Base-by-base conservation (phyloP, 2,888 invertebrate species). In the Stramonita haemastoma region DNA sequence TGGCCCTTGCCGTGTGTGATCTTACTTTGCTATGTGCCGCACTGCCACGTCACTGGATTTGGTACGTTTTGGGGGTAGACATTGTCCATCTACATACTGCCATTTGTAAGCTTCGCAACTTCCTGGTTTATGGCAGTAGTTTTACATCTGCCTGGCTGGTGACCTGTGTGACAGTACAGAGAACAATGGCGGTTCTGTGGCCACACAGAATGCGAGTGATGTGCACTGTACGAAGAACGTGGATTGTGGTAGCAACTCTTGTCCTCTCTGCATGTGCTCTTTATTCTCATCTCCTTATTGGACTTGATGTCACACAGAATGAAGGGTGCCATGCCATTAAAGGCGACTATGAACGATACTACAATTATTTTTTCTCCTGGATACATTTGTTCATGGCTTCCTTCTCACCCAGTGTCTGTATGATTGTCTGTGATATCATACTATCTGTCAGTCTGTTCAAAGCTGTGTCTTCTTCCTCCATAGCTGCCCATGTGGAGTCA, bases 131-230 rank as follows among this genome's bases (percentile, higher is more conserved):
- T 19, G 32, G 11, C 34, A 22, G n/a, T 34, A 34, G 17, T 34
- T 34, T 34, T 57, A 26, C 36, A 22, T 66, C 86, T 29, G 86
- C 86, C 66, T 86, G 86, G 86, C 36, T 86, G 34, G 60, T 86
- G n/a, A 57, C 56, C 15, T 34, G 32, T 19, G 66, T 86, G 34
- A 86, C 86, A 15, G 70, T n/a, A 2, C 86, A 86, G 86, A 32
- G 86, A 34, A 57, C 86, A 11, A 29, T 86, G 86, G 56, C 66
- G 32, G 70, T 70, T 13, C 34, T 17, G 1, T 57, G 34, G 32
- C 86, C 86, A 5, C 70, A 66, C 34, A 66, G 15, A 22, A 26
- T 86, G 19, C 8, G 29, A 26, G 6, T n/a, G 86, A 29, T 56
- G 32, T 86, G 60, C 70, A 34, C 86, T 26, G 22, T 22, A 15